phyloP scores from a whole-genome alignment of 2,888 invertebrate genomes.

The Drosophila prostipennis region DNA sequence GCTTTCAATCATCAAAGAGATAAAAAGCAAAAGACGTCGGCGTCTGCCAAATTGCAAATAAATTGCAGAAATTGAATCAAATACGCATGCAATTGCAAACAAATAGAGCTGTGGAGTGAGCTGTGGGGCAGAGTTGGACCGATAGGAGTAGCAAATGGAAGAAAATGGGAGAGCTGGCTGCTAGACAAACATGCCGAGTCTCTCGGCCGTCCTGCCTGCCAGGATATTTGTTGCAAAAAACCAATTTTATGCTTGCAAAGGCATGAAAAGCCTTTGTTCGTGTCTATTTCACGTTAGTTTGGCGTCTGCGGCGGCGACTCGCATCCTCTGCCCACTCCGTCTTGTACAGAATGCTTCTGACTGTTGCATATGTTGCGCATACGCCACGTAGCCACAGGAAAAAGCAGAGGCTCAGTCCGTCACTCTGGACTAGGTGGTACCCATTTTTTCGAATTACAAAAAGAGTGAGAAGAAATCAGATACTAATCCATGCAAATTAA shows the following conservation, averaged over 20 bases:
- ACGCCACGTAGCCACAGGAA: conserved; percentile 62
- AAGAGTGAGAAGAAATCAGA: conserved; percentile 7
- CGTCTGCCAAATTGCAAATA: conserved; percentile 81
- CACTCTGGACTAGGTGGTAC: conserved; percentile 11
- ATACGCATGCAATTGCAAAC: conserved; percentile 80
- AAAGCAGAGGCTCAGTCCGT: conserved; percentile 21
- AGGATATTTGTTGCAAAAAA: conserved; percentile 80
- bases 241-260: conserved; percentile 81
- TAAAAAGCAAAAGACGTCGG: conserved; percentile 61
- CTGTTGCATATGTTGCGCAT: conserved; percentile 78
- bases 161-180: conserved; percentile 32
- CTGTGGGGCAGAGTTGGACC: conserved; percentile 7
- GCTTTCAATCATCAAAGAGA: conserved; percentile 79
- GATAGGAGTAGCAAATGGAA: conserved; percentile 3
- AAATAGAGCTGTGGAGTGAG: conserved; percentile 55
- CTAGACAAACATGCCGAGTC: conserved; percentile 53
- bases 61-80: conserved; percentile 83
- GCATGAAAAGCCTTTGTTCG: conserved; percentile 81
- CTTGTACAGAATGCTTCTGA: conserved; percentile 22
- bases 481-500: no score
- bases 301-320: conserved; percentile 67
- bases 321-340: conserved; percentile 11
- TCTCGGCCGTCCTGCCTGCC: conserved; percentile 44
- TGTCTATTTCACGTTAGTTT: conserved; percentile 81
- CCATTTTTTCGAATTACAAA: not conserved